These are phyloP conservation scores for Sigmodon hispidus DNA, from an alignment of 2,113 vertebrate genomes.

Conservation along the genomic window DNA sequence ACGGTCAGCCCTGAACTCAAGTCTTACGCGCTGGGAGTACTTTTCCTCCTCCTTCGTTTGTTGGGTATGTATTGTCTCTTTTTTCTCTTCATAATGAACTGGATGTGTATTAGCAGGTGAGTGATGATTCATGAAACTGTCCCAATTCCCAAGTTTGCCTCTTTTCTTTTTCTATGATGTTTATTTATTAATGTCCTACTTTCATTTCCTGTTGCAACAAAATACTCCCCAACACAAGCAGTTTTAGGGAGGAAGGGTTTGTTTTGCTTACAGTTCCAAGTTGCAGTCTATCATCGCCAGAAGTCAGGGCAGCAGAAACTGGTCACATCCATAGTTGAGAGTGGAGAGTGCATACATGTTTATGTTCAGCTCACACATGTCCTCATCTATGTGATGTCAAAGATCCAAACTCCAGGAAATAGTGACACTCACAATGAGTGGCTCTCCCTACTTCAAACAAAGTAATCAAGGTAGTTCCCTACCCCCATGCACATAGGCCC, in stretches of 20 bases:
- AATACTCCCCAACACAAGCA: neutral
- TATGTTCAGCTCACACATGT: too few relatives aligned
- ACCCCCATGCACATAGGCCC: neutral
- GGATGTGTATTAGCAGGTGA: conserved; percentile 42
- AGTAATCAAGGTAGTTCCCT: neutral
- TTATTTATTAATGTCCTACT: neutral
- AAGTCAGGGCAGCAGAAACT: too few relatives aligned
- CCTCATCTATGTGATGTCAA: too few relatives aligned
- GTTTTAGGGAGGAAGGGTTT: neutral
- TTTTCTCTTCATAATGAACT: neutral
- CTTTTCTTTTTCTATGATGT: neutral
- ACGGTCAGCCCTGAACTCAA: conserved; percentile 98
- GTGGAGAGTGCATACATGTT: too few relatives aligned
- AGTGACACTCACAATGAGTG: too few relatives aligned
- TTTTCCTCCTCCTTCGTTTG: conserved; percentile 96
- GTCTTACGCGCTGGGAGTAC: conserved; percentile 96
- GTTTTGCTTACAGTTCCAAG: neutral
- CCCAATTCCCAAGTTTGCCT: neutral
- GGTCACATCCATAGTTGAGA: too few relatives aligned
- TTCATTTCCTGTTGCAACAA: neutral
- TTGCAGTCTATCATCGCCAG: neutral
- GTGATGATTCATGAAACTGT: neutral
- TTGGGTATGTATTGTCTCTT: conserved; percentile 89
- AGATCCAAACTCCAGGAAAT: neutral
- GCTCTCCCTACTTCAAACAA: neutral